These are phyloP conservation scores for Xestia ashworthii DNA, from an alignment of 2,888 invertebrate species.

Conservation along the genomic window DNA sequence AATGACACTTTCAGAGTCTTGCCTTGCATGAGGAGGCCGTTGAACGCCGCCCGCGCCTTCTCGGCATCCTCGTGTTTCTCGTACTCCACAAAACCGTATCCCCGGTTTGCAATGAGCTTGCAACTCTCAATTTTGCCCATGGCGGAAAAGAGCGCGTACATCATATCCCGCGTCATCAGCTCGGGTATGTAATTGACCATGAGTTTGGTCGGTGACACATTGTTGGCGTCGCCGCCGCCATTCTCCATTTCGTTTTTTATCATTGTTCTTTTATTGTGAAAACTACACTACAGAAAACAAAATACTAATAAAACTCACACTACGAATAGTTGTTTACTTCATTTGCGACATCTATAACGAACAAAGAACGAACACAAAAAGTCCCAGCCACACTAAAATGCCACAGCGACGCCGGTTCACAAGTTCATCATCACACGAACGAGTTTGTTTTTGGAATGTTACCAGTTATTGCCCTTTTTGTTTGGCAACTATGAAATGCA, in stretches of 20 bases:
- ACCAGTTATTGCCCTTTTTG: conserved; percentile 81
- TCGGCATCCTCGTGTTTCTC: conserved; percentile 90
- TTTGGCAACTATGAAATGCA: conserved; percentile 64
- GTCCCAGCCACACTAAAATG: conserved; percentile 85
- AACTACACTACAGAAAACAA: conserved; percentile 88
- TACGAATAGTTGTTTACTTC: conserved; percentile 82
- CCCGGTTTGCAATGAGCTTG: conserved; percentile 88
- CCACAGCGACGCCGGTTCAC: conserved; percentile 90
- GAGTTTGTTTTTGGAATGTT: conserved; percentile 88
- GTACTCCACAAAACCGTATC: conserved; percentile 89
- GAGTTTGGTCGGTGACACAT: conserved; percentile 91
- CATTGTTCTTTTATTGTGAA: conserved; percentile 83
- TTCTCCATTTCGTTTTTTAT: conserved; percentile 89
- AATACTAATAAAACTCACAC: conserved; percentile 87
- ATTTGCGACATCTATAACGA: conserved; percentile 86
- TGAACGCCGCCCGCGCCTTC: conserved; percentile 89
- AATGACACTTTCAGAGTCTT: conserved; percentile 90
- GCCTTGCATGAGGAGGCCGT: conserved; percentile 89
- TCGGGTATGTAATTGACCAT: conserved; percentile 91
- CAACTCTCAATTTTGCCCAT: conserved; percentile 90
- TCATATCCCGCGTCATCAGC: conserved; percentile 90
- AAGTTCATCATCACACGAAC: conserved; percentile 87
- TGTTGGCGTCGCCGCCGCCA: conserved; percentile 90
- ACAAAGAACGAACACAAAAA: conserved; percentile 89
- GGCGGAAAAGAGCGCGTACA: conserved; percentile 90